Evolutionary conservation across 2,113 vertebrate species (phyloP).

Genomic region (Scolopax mira): DNA sequence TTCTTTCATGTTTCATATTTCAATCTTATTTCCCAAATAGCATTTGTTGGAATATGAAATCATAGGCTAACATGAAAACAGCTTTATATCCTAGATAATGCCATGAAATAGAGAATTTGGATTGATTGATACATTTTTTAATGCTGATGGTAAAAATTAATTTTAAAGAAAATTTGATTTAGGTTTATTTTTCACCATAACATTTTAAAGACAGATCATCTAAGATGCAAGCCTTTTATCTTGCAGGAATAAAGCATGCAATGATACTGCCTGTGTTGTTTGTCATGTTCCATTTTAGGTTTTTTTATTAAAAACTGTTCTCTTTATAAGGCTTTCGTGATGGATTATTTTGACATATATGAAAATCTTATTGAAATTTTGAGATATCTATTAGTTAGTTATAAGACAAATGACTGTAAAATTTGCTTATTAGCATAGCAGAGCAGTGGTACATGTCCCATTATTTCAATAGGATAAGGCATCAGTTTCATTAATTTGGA

Average conservation of each 20-base stretch:
- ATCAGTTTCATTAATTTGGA: neutral
- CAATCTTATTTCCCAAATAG: constrained; percentile 67
- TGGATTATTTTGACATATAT: neutral
- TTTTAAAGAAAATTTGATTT: constrained; percentile 73
- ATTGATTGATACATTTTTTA: constrained; percentile 79
- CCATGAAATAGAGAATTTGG: constrained; percentile 73
- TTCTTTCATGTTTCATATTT: constrained; percentile 65
- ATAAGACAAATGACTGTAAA: neutral
- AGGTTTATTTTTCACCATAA: constrained; percentile 29
- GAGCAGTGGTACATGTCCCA: neutral
- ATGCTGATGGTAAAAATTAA: constrained; percentile 74
- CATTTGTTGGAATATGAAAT: constrained; percentile 72
- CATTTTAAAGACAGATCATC: constrained; percentile 37
- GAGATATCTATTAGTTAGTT: neutral
- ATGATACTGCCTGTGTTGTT: neutral
- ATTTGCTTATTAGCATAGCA: neutral
- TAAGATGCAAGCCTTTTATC: constrained; percentile 31
- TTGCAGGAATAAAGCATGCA: neutral
- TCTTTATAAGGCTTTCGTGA: neutral
- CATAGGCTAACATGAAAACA: constrained; percentile 61
- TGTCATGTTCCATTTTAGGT: neutral
- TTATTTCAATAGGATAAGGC: neutral
- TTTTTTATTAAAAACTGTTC: neutral
- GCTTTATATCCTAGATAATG: constrained; percentile 69
- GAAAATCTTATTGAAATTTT: neutral